A percentile compares a stretch with the other conserved stretches of the same genome.
Conservation (phyloP, 2,797 vertebrate species). For the Falco concolor region DNA sequence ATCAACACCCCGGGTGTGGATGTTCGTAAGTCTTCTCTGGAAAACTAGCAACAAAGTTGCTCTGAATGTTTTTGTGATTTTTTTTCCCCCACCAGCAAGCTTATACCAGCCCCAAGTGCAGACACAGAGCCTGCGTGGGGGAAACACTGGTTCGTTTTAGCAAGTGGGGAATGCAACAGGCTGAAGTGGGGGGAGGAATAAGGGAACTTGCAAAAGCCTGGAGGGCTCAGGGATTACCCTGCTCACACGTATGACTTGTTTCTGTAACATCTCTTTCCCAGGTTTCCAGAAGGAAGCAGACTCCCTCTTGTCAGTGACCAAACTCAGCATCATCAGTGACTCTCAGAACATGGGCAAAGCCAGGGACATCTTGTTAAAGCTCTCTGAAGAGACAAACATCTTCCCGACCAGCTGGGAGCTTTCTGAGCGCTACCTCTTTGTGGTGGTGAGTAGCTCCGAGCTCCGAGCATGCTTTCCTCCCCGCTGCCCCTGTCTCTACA, state of each 20-base stretch:
- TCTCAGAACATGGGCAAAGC: conserved; percentile 81
- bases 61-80: background rate
- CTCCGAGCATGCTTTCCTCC: background rate
- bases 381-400: conserved; percentile 84
- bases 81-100: background rate
- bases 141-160: background rate
- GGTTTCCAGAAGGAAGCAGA: conserved; percentile 92
- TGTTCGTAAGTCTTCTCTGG: background rate
- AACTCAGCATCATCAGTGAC: conserved; percentile 79
- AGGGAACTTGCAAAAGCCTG: background rate
- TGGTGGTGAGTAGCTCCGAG: conserved; percentile 78
- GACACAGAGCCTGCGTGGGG: background rate
- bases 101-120: background rate
- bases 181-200: background rate
- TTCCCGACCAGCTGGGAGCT: conserved; percentile 82
- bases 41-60: background rate
- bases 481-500: background rate
- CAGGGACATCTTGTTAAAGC: conserved; percentile 78
- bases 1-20: background rate
- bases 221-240: background rate
- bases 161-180: background rate
- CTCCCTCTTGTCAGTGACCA: conserved; percentile 83
- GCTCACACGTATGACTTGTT: background rate
- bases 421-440: conserved; percentile 83
- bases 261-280: conserved; percentile 34